Base-by-base conservation (phyloP, 2,113 vertebrate species). In the Tachycineta bicolor region DNA sequence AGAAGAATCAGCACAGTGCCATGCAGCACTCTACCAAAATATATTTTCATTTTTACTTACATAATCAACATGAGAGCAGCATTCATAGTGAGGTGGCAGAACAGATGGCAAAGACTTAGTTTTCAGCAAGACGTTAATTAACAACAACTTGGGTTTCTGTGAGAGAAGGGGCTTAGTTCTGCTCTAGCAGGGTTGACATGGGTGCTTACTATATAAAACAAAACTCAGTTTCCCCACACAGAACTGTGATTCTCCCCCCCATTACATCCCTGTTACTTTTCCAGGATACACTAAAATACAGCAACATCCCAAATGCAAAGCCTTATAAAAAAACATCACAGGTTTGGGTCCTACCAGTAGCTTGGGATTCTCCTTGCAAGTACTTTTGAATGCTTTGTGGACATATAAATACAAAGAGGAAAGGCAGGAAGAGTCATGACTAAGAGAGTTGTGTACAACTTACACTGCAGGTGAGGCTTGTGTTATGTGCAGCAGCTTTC, bases 31-130 rank as follows among this genome's bases (percentile, higher is more conserved):
- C 88, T 90, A 96, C 90, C 85, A 94, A 97, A 97, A 94, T 96
- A 93, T 96, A 96, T 96, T 96, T 96, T 96, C 79, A 34, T 96
- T 96, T 94, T 83, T 87, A 81, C 90, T 97, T 97, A 97, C 90
- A 95, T 97, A 97, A 96, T 90, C 93, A 94, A 67, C 92, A 90
- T 47, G 79, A 67, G 84, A 92, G 79, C 44, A 49, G 91, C 96
- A 91, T 95, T 96, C 67, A 34, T 89, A 76, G 79, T 91, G 95
- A 97, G 95, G 93, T 95, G 93, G 97, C 0, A 31, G 97, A 97
- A 92, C 97, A 97, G 96, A 97, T 97, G 97, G 97, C 87, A 84
- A 41, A 91, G 77, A 77, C 91, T 95, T 88, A 0, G 37, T 92
- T 95, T 95, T 71, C 93, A 92, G 90, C 88, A 96, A 90, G 93